A percentile compares a stretch with the other conserved stretches of the same genome.
Conservation (phyloP, 2,113 vertebrate species). For the Xiphophorus maculatus region DNA sequence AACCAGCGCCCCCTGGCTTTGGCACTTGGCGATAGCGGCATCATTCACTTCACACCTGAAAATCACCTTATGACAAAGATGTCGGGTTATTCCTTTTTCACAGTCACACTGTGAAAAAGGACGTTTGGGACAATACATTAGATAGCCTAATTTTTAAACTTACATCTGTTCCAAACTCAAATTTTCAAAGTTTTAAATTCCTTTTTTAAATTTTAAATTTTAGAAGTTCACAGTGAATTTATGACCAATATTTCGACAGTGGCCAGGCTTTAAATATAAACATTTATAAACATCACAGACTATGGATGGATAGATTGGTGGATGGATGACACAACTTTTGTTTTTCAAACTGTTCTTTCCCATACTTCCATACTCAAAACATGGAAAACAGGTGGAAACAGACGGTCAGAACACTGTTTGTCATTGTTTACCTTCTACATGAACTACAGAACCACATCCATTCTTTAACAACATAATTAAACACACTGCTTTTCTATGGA, state of each 20-base stretch:
- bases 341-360: too few species aligned
- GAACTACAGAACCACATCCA: background rate
- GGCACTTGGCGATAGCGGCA: background rate
- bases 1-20: conserved; percentile 42
- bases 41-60: too few species aligned
- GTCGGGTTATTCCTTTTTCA: background rate
- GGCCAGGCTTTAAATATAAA: too few species aligned
- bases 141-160: background rate
- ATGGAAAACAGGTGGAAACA: too few species aligned
- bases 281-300: background rate
- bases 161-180: background rate
- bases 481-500: background rate
- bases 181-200: background rate
- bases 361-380: too few species aligned
- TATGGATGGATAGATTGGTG: background rate
- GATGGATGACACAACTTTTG: background rate
- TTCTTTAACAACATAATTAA: background rate
- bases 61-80: too few species aligned
- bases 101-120: background rate
- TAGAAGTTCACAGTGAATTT: too few species aligned
- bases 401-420: background rate
- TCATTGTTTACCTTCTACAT: background rate
- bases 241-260: too few species aligned
- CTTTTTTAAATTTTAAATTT: background rate
- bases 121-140: background rate